Conservation (phyloP, 2,888 invertebrate species). For the Xestia rhomboidea region DNA sequence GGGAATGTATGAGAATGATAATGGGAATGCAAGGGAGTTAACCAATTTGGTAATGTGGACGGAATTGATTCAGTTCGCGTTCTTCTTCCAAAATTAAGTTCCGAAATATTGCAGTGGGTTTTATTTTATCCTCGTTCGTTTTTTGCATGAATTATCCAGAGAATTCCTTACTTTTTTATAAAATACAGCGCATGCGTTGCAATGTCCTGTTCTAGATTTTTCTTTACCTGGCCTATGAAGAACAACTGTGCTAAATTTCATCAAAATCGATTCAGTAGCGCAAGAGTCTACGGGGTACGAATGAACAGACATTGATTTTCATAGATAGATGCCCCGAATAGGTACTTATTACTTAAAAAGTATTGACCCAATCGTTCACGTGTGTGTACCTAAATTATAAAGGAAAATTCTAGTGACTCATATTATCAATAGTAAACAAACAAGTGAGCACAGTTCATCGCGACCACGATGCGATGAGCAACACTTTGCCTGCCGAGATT, state of each 20-base stretch:
- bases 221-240: neutral
- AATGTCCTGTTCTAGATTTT: neutral
- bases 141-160: neutral
- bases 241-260: neutral
- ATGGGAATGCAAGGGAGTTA: conserved; percentile 25
- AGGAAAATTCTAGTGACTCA: conserved; percentile 23
- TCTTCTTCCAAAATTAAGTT: neutral
- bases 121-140: neutral
- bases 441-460: conserved; percentile 36
- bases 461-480: conserved; percentile 19
- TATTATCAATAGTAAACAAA: conserved; percentile 30
- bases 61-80: conserved; percentile 24
- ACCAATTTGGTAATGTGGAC: conserved; percentile 20
- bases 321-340: neutral
- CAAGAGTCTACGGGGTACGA: neutral
- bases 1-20: conserved; percentile 33
- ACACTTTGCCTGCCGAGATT: conserved; percentile 42
- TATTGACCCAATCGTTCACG: neutral
- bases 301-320: neutral
- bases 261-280: neutral
- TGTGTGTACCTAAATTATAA: neutral
- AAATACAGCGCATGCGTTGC: neutral
- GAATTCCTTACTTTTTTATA: neutral
- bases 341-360: neutral
- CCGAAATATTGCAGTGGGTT: neutral